phyloP scores from a whole-genome alignment of 2,888 invertebrate species.

The Pollenia griseotomentosa region DNA sequence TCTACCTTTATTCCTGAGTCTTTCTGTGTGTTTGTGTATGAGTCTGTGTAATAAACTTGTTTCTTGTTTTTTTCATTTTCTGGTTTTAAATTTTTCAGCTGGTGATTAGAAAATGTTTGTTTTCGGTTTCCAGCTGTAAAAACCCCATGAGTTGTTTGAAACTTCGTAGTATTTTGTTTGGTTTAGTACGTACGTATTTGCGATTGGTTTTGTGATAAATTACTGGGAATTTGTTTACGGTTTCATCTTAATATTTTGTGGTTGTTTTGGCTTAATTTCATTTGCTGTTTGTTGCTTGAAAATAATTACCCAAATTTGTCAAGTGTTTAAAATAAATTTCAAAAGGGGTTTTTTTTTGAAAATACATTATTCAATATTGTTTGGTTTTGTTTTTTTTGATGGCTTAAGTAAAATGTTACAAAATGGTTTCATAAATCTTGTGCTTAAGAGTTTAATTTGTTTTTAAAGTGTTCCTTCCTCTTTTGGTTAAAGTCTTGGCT shows the following conservation, averaged over 20 bases:
- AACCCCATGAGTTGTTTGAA: conserved; percentile 9
- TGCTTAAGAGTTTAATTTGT: too few relatives aligned
- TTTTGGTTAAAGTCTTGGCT: too few relatives aligned
- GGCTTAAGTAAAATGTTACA: too few relatives aligned
- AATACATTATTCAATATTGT: too few relatives aligned
- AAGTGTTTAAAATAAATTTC: not conserved
- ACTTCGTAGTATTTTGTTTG: not conserved
- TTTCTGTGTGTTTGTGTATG: too few relatives aligned
- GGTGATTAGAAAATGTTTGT: conserved; percentile 49
- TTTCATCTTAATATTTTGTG: conserved; percentile 46
- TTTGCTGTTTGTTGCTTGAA: conserved; percentile 7
- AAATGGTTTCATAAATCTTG: too few relatives aligned
- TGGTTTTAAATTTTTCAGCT: conserved; percentile 14
- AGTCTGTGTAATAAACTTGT: not conserved
- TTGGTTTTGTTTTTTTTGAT: too few relatives aligned
- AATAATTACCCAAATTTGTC: conserved; percentile 64
- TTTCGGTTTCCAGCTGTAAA: not conserved
- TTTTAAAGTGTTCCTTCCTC: too few relatives aligned
- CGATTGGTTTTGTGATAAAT: conserved; percentile 66
- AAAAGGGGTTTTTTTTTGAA: too few relatives aligned
- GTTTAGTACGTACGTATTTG: conserved; percentile 15
- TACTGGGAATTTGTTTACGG: conserved; percentile 57
- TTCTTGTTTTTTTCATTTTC: not conserved
- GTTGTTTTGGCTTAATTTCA: conserved; percentile 16
- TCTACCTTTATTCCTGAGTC: conserved; percentile 1